phyloP scores from a whole-genome alignment of 2,797 vertebrate genomes.

The Gephyroberyx darwinii region DNA sequence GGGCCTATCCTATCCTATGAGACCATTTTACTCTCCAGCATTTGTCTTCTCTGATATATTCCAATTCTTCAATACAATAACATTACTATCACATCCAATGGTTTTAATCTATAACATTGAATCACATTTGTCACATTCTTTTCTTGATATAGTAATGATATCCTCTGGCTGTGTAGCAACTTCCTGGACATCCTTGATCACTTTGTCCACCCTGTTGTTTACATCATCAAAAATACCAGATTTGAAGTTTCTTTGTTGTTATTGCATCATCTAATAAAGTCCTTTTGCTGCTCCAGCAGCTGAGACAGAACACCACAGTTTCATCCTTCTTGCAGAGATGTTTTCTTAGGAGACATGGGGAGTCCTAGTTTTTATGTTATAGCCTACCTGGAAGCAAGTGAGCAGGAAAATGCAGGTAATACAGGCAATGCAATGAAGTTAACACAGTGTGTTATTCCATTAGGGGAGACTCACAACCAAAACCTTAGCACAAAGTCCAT shows the following conservation, averaged over 20 bases:
- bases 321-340: background rate
- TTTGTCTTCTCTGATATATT: slow-evolving; percentile 11
- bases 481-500: slow-evolving; percentile 9
- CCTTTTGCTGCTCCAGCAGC: background rate
- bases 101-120: slow-evolving; percentile 1
- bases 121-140: background rate
- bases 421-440: background rate
- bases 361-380: background rate
- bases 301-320: background rate
- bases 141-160: background rate
- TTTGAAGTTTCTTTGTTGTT: no score
- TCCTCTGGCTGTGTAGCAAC: background rate
- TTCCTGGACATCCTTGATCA: slow-evolving; percentile 3
- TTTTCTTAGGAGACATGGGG: background rate
- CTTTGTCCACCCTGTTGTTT: background rate
- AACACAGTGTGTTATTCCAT: slow-evolving; percentile 31
- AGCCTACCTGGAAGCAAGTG: background rate
- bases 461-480: slow-evolving; percentile 24
- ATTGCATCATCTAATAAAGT: background rate
- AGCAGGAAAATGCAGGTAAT: background rate
- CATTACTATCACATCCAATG: background rate
- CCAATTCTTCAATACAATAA: slow-evolving; percentile 16
- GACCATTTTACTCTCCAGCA: slow-evolving; percentile 23
- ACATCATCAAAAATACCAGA: background rate
- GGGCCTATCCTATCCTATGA: slow-evolving; percentile 12